phyloP scores from a whole-genome alignment of 1,140 invertebrate species.

The Anoplolepis gracilipes region DNA sequence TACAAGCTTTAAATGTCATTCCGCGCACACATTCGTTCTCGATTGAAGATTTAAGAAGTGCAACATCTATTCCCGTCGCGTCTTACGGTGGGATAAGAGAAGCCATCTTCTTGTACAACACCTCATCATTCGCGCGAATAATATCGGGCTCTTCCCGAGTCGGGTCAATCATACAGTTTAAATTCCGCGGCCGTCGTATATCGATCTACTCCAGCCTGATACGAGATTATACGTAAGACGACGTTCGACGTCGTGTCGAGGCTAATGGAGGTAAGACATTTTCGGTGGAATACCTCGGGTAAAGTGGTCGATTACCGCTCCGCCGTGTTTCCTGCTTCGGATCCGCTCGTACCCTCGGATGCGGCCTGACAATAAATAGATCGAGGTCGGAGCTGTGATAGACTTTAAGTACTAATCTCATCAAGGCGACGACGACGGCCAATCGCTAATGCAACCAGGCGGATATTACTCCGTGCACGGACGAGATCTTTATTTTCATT shows the following conservation, averaged over 20 bases:
- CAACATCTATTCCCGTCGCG: slow-evolving; percentile 39
- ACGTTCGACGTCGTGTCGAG: slow-evolving; percentile 37
- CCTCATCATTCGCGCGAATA: slow-evolving; percentile 39
- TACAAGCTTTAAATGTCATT: slow-evolving; percentile 10
- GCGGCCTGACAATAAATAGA: slow-evolving; percentile 50
- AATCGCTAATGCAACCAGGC: slow-evolving; percentile 47
- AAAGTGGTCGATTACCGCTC: slow-evolving; percentile 54
- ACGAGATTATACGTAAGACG: slow-evolving; percentile 44
- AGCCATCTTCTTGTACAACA: neutral
- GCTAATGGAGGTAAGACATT: slow-evolving; percentile 55
- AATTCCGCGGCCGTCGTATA: slow-evolving; percentile 47
- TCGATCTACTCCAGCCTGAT: slow-evolving; percentile 10
- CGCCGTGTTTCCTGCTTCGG: slow-evolving; percentile 10
- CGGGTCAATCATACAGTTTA: slow-evolving; percentile 48
- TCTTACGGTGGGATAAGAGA: slow-evolving; percentile 13
- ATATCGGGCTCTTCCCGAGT: neutral
- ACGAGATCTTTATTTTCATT: slow-evolving; percentile 28
- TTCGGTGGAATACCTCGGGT: slow-evolving; percentile 46
- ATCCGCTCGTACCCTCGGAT: slow-evolving; percentile 29
- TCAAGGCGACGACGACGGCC: slow-evolving; percentile 37
- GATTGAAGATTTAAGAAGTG: slow-evolving; percentile 47
- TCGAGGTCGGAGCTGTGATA: slow-evolving; percentile 53
- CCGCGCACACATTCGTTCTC: neutral
- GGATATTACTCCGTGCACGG: slow-evolving; percentile 46
- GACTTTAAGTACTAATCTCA: slow-evolving; percentile 62